phyloP scores from a whole-genome alignment of 1,140 invertebrate species.

The Apolygus lucorum region DNA sequence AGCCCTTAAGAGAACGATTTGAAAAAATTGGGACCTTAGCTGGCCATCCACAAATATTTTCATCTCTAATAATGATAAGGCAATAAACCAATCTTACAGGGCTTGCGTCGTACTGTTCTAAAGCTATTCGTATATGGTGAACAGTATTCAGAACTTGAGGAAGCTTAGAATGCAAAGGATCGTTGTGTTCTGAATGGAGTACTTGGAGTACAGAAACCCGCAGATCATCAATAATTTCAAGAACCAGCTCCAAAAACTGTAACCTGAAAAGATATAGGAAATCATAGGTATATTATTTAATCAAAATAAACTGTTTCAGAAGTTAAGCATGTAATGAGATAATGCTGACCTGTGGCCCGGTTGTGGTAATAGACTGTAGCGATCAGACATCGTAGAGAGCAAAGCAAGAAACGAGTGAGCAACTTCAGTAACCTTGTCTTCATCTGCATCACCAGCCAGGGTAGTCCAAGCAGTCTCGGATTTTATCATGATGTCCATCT shows the following conservation, averaged over 20 bases:
- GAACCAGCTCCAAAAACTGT: constrained; percentile 78
- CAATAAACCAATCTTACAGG: constrained; percentile 60
- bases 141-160: constrained; percentile 74
- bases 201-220: constrained; percentile 69
- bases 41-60: no score
- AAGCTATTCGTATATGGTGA: constrained; percentile 65
- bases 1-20: no score
- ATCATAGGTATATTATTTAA: background rate
- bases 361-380: constrained; percentile 72
- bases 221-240: constrained; percentile 84
- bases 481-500: constrained; percentile 75
- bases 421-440: constrained; percentile 65
- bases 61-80: no score
- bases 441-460: constrained; percentile 47
- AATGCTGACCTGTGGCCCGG: constrained; percentile 61
- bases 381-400: constrained; percentile 75
- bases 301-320: no score
- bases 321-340: background rate
- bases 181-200: constrained; percentile 50
- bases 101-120: constrained; percentile 78
- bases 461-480: constrained; percentile 56
- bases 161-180: constrained; percentile 50
- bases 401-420: constrained; percentile 70
- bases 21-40: no score
- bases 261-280: constrained; percentile 47